These are phyloP conservation scores for Tanytarsus gracilentus DNA, from an alignment of 2,888 invertebrate genomes.

Conservation along the genomic window DNA sequence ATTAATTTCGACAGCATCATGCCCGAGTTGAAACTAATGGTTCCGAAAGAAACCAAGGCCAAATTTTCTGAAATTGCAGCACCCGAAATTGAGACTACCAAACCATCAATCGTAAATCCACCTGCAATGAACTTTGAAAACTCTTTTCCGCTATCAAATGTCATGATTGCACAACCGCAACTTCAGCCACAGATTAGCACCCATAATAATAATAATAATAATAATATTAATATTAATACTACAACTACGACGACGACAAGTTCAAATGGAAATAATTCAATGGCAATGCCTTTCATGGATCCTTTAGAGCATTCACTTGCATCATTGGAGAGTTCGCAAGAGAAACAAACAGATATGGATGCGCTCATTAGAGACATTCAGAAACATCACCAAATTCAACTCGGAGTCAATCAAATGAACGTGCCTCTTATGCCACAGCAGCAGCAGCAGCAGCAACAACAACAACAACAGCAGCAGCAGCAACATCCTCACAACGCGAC, in stretches of 20 bases:
- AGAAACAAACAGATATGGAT: constrained; percentile 5
- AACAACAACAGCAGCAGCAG: constrained; percentile 44
- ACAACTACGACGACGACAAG: constrained; percentile 33
- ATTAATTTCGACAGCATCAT: no score
- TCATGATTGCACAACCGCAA: not conserved
- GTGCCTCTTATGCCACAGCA: constrained; percentile 38
- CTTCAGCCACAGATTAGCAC: not conserved
- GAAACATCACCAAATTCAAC: not conserved
- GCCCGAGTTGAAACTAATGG: no score
- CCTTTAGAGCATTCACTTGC: constrained; percentile 63
- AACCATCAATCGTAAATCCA: no score
- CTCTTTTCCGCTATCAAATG: not conserved
- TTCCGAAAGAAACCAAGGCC: no score
- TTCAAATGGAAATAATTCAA: constrained; percentile 33
- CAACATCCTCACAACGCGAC: constrained; percentile 39
- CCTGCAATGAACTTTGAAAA: not conserved
- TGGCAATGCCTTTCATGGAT: no score
- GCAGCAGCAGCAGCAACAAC: constrained; percentile 31
- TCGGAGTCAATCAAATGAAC: not conserved
- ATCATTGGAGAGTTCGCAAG: constrained; percentile 50
- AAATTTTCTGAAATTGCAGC: no score
- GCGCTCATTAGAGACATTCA: constrained; percentile 2
- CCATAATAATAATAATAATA: not conserved
- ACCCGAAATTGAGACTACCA: no score
- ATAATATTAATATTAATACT: constrained; percentile 23